Evolutionary conservation across 2,113 vertebrate species (phyloP), one percentile per base, ranked within the genome.

Genomic region (Syngnathus typhle): DNA sequence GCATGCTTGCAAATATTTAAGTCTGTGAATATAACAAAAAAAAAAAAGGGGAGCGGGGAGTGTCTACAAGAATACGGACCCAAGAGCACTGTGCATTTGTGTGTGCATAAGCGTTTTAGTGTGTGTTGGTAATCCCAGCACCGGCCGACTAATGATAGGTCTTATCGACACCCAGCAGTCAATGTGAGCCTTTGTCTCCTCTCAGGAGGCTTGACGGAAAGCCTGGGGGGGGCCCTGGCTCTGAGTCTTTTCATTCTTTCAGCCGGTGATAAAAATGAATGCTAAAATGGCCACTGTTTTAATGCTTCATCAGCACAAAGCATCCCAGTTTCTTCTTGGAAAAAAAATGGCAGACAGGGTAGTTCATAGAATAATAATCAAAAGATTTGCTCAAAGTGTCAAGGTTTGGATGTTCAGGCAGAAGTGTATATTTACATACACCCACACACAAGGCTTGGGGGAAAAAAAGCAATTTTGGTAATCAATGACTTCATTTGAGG

Each of bases 121-220:
- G 80, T 82, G 80, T 79, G 82, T 75, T 65, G 68, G 82, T 82
- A 83, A 84, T 83, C 83, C 84, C 81, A 79, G 85, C 82, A 87
- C 85, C 82, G 81, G 86, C 80, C 86, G 84, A 79, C 84, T 88
- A 85, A 84, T 83, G 86, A 87, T 87, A 84, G 85, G 86, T 85
- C 82, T 89, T 90, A 88, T 89, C 84, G 75, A 88, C 85, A 85
- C 82, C 81, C 82, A 84, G 76, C 87, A 88, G 86, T 89, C 84
- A 90, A 86, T 85, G 78, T 63, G 13, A 72, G 81, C 84, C 85
- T 90, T 88, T 89, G 88, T 89, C 88, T 87, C 81, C 84, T 81
- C 76, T 70, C 71, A 64, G 79, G 82, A 79, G 63, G 71, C 80
- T 88, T 86, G 88, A 85, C 87, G 72, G 82, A 80, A 85, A 88